Base-by-base conservation (phyloP, 2,888 invertebrate species). In the Serripes groenlandicus region DNA sequence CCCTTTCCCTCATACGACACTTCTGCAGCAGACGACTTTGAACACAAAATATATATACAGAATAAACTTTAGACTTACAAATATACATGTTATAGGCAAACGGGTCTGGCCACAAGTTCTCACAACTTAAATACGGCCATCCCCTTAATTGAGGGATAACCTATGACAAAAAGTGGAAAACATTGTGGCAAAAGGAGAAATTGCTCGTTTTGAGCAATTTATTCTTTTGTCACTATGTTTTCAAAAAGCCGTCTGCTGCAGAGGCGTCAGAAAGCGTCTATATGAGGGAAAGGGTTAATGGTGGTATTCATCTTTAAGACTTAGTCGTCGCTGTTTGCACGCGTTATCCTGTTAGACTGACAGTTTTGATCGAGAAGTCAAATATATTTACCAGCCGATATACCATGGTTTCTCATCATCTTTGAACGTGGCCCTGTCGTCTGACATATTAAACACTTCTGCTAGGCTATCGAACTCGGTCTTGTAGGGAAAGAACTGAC, bases 401-500 rank as follows among this genome's bases (percentile, higher is more conserved):
- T 96, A 96, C 97, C 97, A 97, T 0, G 97, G 96, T 11, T 95
- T 95, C 15, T 95, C 95, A 4, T 96, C 96, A 1, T 96, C 95
- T 35, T 95, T 95, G 79, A 97, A 94, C 77, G 96, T 95, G 0
- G 97, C 97, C 78, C 98, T 95, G 4, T 96, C 96, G 18, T 95
- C 95, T 26, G 96, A 96, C 97, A 98, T 98, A 76, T 96, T 96
- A 83, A 99, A 96, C 0, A 97, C 98, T 81, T 99, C 97, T 71
- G 95, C 95, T 0, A 99, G 95, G 52, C 96, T 96, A 30, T 95
- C 95, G 91, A 99, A 97, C 52, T 97, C 97, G 0, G 98, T 98
- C 94, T 97, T 93, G 94, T 99, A 99, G 0, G 98, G 97, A 93
- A 99, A 98, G 95, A 98, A 99, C 94, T 98, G 98, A 89, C 99